Base-by-base conservation (phyloP, 2,888 invertebrate genomes). In the Oscheius sp. region DNA sequence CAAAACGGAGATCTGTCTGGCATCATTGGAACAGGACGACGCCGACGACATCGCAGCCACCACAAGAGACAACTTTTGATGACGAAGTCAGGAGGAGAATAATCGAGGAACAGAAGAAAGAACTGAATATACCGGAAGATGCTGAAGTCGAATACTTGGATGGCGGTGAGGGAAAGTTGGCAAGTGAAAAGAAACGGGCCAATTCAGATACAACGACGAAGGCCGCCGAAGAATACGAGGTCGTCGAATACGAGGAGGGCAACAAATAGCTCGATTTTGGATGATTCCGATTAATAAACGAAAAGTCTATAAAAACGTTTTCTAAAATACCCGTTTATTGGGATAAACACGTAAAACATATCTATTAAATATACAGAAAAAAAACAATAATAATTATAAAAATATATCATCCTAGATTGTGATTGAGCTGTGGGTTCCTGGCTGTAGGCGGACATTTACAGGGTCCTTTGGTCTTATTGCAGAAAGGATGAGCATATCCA, bases 91-190 rank as follows among this genome's bases (percentile, higher is more conserved):
- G 59, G 29, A 58, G 29, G 13, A 29, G 45, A 23, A 49, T 66
- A 43, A 56, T 66, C 1, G 64, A 72, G n/a, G 25, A 72, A 25
- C 72, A 72, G 56, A 72, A 72, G 23, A 63, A 66, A n/a, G 55
- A 66, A 25, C 55, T 72, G 41, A 66, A 66, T 41, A 53, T 72
- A n/a, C 72, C 72, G 9, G 64, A 49, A 7, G 55, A 55, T 21
- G 45, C 64, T 1, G 72, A 72, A 41, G 72, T 72, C 13, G 56
- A 55, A 25, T 72, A 72, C 23, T 23, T 72, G 45, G 72, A 72
- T 35, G 64, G 49, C 21, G 72, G 59, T 70, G 23, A 13, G 21
- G 52, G 13, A 12, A 5, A 27, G n/a, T 23, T 25, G 41, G 12
- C 41, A 3, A 12, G 13, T 68, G 1, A 2, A 23, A 21, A 46